phyloP scores from a whole-genome alignment of 2,888 invertebrate genomes.

The Patella depressa region DNA sequence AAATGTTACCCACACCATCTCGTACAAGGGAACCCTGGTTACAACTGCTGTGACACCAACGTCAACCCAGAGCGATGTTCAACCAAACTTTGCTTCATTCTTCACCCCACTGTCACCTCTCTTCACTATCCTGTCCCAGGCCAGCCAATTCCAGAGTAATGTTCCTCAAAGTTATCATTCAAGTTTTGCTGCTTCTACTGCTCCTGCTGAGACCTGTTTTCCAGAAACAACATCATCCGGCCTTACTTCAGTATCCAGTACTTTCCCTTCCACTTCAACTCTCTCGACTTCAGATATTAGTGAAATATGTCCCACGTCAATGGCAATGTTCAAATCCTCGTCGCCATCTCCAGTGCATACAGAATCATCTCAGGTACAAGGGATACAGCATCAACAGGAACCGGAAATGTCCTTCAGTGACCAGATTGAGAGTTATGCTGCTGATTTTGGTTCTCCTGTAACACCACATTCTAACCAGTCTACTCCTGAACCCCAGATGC shows the following conservation, averaged over 20 bases:
- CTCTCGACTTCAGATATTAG: constrained; percentile 37
- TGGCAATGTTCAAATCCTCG: constrained; percentile 48
- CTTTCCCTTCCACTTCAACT: constrained; percentile 32
- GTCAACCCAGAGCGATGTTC: constrained; percentile 49
- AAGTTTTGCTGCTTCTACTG: constrained; percentile 32
- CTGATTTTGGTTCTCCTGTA: constrained; percentile 54
- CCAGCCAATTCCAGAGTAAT: constrained; percentile 51
- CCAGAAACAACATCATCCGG: constrained; percentile 38
- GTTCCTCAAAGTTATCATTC: constrained; percentile 33
- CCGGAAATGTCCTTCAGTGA: not conserved
- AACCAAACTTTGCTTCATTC: constrained; percentile 52
- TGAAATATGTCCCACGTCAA: constrained; percentile 39
- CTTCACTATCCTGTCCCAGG: constrained; percentile 62
- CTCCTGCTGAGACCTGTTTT: constrained; percentile 34
- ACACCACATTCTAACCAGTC: constrained; percentile 56
- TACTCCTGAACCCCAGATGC: constrained; percentile 56
- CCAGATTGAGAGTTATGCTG: constrained; percentile 50
- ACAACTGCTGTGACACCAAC: constrained; percentile 74
- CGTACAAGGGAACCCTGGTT: constrained; percentile 82
- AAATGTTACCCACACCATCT: constrained; percentile 64
- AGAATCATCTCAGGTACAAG: constrained; percentile 39
- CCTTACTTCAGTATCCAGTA: constrained; percentile 15
- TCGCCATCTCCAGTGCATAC: constrained; percentile 46
- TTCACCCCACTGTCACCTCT: constrained; percentile 65
- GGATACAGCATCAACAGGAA: constrained; percentile 25